Conservation (phyloP, 2,888 invertebrate genomes). For the Agonum fuliginosum region DNA sequence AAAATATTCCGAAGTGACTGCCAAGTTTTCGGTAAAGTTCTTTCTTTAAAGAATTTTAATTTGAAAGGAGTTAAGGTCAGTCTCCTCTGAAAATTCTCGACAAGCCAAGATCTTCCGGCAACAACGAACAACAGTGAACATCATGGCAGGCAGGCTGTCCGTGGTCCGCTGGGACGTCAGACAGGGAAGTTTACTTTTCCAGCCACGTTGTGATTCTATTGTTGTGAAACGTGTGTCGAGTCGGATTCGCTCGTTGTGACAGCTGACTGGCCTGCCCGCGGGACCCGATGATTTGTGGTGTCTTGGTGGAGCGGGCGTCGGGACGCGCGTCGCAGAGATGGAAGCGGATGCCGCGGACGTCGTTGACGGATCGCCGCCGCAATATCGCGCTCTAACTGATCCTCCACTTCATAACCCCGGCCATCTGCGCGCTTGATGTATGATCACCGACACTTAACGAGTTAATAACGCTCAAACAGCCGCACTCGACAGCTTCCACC, state of each 20-base stretch:
- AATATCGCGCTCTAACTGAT: conserved; percentile 63
- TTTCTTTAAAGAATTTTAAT: background rate
- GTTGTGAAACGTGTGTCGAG: conserved; percentile 72
- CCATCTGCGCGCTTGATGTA: conserved; percentile 49
- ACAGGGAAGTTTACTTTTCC: conserved; percentile 69
- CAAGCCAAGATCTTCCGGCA: conserved; percentile 3
- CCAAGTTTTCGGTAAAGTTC: background rate
- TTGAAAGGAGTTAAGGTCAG: conserved; percentile 12
- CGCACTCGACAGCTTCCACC: background rate
- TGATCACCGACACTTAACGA: conserved; percentile 51
- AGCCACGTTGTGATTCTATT: conserved; percentile 73
- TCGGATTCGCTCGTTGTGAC: conserved; percentile 71
- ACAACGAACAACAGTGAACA: background rate
- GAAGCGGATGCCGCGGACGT: conserved; percentile 63
- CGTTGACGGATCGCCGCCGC: conserved; percentile 64
- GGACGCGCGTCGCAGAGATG: no score
- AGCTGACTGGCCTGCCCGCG: conserved; percentile 70
- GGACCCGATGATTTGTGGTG: conserved; percentile 68
- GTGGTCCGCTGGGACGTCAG: conserved; percentile 64
- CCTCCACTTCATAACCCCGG: conserved; percentile 58
- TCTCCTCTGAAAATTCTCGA: background rate
- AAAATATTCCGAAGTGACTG: background rate
- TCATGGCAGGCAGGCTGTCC: conserved; percentile 10
- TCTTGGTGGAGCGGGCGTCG: conserved; percentile 60
- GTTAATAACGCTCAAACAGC: conserved; percentile 50